Percentiles rank a stretch among this genome's conserved stretches.
These are phyloP conservation scores for Ceuthmochares aereus DNA, from an alignment of 2,113 vertebrate genomes.

Conservation along the genomic window DNA sequence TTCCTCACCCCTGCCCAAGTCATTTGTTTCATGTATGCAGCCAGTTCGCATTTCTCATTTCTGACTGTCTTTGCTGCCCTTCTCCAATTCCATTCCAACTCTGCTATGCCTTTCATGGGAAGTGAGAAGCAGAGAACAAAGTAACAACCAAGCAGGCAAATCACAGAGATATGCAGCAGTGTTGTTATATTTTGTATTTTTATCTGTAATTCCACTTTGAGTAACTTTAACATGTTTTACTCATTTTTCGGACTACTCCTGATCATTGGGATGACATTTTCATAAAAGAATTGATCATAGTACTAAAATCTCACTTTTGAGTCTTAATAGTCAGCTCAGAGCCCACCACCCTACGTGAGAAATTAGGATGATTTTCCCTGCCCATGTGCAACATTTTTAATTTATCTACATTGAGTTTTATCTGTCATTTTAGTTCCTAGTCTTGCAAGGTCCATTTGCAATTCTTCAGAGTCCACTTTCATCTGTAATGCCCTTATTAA, in stretches of 20 bases:
- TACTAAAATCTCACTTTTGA: not conserved
- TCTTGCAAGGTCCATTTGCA: not conserved
- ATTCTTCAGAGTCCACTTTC: not conserved
- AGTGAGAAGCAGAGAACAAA: not conserved
- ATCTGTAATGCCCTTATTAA: not conserved
- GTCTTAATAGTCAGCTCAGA: not conserved
- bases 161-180: not conserved
- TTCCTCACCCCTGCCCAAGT: not conserved
- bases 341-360: not conserved
- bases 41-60: not conserved
- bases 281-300: not conserved
- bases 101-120: not conserved
- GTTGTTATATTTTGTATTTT: not conserved
- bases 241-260: not conserved
- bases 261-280: not conserved
- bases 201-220: not conserved
- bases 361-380: not conserved
- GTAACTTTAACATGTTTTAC: not conserved
- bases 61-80: not conserved
- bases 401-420: not conserved
- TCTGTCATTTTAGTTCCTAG: not conserved
- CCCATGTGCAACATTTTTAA: not conserved
- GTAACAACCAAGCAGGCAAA: not conserved
- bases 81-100: not conserved
- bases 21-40: not conserved